Percentiles rank a stretch among this genome's conserved stretches.
Conservation (phyloP, 2,888 invertebrate species). For the Podabrus alpinus region DNA sequence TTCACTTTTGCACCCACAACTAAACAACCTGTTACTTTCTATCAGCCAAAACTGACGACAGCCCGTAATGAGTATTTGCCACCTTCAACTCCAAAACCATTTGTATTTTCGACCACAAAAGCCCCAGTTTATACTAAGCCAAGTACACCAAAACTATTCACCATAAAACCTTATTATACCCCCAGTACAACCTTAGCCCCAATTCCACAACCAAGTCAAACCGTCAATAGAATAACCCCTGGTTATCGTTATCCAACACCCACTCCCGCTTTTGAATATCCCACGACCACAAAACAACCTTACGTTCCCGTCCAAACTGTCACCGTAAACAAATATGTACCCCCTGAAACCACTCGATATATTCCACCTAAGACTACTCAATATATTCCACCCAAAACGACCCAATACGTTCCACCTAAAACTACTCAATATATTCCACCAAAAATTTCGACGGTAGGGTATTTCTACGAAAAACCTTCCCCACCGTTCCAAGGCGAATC, state of each 20-base stretch:
- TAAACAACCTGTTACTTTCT: not conserved
- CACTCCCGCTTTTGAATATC: slow-evolving; percentile 8
- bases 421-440: not conserved
- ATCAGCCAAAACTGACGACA: not conserved
- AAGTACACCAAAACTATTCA: not conserved
- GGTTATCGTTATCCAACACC: slow-evolving; percentile 11
- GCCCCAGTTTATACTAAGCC: not conserved
- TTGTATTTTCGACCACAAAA: not conserved
- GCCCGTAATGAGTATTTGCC: slow-evolving; percentile 8
- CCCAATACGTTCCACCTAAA: not conserved
- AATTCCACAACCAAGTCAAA: not conserved
- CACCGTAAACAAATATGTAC: not conserved
- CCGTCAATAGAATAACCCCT: slow-evolving; percentile 3
- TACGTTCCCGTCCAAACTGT: not conserved
- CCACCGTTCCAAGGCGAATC: not conserved
- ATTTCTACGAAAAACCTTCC: not conserved
- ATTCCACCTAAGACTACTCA: not conserved
- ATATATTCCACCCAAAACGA: not conserved
- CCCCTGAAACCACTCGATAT: not conserved
- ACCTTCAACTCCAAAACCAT: not conserved
- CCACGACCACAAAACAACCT: not conserved
- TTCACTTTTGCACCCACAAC: slow-evolving; percentile 16
- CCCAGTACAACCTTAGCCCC: not conserved
- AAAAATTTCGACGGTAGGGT: not conserved
- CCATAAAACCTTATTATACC: not conserved